Conservation (phyloP, 1,140 invertebrate genomes). For the Monomorium pharaonis region DNA sequence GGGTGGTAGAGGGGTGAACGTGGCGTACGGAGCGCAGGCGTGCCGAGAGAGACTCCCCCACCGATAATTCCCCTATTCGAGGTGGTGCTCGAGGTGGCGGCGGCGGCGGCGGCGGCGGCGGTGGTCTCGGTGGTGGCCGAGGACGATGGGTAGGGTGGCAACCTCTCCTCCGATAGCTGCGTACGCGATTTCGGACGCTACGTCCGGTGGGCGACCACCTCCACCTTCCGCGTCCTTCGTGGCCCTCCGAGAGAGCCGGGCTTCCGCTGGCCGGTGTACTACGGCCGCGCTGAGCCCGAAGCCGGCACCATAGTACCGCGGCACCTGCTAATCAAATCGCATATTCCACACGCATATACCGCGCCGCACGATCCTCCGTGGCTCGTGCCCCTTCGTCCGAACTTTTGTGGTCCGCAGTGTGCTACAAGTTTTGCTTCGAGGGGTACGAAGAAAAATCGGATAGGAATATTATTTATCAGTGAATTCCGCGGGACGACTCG, state of each 20-base stretch:
- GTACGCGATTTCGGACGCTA: slow-evolving; percentile 65
- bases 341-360: slow-evolving; percentile 70
- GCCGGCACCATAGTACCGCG: slow-evolving; percentile 78
- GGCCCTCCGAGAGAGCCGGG: slow-evolving; percentile 62
- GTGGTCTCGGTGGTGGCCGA: slow-evolving; percentile 63
- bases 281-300: slow-evolving; percentile 56
- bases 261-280: slow-evolving; percentile 52
- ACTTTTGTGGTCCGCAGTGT: slow-evolving; percentile 4
- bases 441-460: background rate
- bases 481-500: background rate
- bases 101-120: slow-evolving; percentile 45
- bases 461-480: background rate
- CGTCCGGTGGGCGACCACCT: slow-evolving; percentile 64
- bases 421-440: background rate
- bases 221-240: slow-evolving; percentile 67
- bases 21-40: slow-evolving; percentile 74
- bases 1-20: slow-evolving; percentile 63
- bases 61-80: slow-evolving; percentile 66
- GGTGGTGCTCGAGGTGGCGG: slow-evolving; percentile 56
- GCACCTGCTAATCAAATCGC: slow-evolving; percentile 80
- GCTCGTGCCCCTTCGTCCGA: too few species aligned
- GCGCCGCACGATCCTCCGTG: slow-evolving; percentile 36
- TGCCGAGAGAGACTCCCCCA: slow-evolving; percentile 72
- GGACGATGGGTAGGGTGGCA: slow-evolving; percentile 70
- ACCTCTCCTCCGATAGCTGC: slow-evolving; percentile 71